Base-by-base conservation (phyloP, 1,140 invertebrate species). In the Bombus superbus region DNA sequence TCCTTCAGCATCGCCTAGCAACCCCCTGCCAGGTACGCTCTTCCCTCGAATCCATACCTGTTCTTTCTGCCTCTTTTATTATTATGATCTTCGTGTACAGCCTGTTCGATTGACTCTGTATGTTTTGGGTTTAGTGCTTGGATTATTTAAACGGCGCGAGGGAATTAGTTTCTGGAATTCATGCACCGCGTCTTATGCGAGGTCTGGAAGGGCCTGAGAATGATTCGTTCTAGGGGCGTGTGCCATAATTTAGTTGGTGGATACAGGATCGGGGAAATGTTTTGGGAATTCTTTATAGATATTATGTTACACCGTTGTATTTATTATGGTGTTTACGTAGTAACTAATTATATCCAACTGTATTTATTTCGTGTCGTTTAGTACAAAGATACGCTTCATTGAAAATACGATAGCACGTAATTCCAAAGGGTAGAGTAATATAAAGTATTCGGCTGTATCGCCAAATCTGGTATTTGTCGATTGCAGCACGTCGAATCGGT, bases 11-110 rank as follows among this genome's bases (percentile, higher is more conserved):
- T 25, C 35, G 53, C 32, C 74, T 76, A 22, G 35, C 47, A 38
- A 77, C 75, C 75, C 75, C 75, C 75, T 77, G 75, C 75, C 75
- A 77, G 53, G 53, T 59, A 75, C 32, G 13, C 32, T 66, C 64
- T 32, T 9, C 42, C 4, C 15, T 62, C 25, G 25, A 15, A 18
- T 40, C 32, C 13, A 15, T 62, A 25, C 75, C 42, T 40, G 28
- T 22, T 47, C 38, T 38, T 40, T 57, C 18, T 38, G 6, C 13
- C 28, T 18, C 40, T 44, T 11, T 32, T 32, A 53, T 47, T 18
- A 32, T 47, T 15, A 47, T 8, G 11, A 28, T 47, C 47, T 53
- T 53, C 47, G 47, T 53, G 47, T 32, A 35, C 22, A 28, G 18
- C 47, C 47, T 53, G 42, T 53, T 53, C n/a, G 42, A 74, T 74